Evolutionary conservation across 2,113 vertebrate species (phyloP), one percentile per base, ranked within the genome.

Genomic region (Tetrax tetrax): DNA sequence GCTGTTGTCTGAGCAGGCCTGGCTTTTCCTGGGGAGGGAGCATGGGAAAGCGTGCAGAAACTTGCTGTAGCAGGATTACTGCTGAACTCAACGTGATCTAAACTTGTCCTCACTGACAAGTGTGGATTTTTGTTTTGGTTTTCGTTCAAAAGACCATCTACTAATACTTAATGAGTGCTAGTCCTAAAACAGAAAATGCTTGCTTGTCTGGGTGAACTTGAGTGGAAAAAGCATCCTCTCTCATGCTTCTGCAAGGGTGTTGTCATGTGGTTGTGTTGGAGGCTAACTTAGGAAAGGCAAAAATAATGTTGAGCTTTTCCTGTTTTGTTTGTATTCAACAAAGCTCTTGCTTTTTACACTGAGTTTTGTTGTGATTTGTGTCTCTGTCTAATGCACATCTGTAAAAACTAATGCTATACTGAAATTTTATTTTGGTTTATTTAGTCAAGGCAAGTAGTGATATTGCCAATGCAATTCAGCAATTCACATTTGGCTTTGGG

Each of bases 31-130:
- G 53, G 91, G 80, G 54, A 91, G 90, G 83, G 88, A 74, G 80
- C 92, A 37, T 16, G 56, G 51, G 56, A 92, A 87, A 96, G 92
- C 96, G 59, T 65, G 97, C 94, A 96, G 91, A 76, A 97, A 96
- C 98, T 97, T 98, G 97, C 87, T 94, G 37, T 71, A 92, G 93
- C 91, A 95, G 93, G 95, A 96, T 95, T 94, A 82, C 91, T 85
- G 95, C 91, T 93, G 97, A 97, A 96, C 78, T 87, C 89, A 90
- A 25, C 37, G 14, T 48, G 77, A 77, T 93, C 89, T 96, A 48
- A 95, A 89, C 75, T 83, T 83, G 79, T 77, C 41, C 57, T 92
- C 92, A 74, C 45, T 87, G 83, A 95, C 83, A 90, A 90, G 54
- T 89, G 89, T 78, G 75, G 75, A 35, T 87, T 96, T 65, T 80